Percentiles rank a stretch among this genome's conserved stretches.
Evolutionary conservation across 2,888 invertebrate genomes (phyloP).

Genomic region (Nomada hirtipes): DNA sequence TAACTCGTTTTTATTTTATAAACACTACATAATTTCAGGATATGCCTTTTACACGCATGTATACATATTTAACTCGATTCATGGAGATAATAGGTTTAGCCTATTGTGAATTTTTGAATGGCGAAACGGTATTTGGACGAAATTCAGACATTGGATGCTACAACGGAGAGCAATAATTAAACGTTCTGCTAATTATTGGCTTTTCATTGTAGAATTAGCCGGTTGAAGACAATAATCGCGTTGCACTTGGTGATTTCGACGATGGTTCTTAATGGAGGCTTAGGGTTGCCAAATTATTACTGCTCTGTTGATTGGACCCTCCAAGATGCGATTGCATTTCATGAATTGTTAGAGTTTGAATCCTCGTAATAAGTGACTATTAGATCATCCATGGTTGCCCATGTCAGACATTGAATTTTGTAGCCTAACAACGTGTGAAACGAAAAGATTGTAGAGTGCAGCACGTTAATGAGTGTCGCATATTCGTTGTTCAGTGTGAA

Average conservation of each 20-base stretch:
- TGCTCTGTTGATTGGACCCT: slow-evolving; percentile 46
- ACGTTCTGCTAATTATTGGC: slow-evolving; percentile 63
- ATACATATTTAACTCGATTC: too few relatives aligned
- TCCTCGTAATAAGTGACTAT: slow-evolving; percentile 30
- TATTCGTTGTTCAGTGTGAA: too few relatives aligned
- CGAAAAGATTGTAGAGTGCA: neutral
- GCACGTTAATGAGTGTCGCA: too few relatives aligned
- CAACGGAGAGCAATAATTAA: slow-evolving; percentile 57
- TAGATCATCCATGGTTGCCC: neutral
- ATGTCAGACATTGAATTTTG: neutral
- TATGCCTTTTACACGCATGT: too few relatives aligned
- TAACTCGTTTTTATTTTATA: too few relatives aligned
- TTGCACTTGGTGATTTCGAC: slow-evolving; percentile 44
- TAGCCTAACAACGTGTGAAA: neutral
- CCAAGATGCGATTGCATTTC: slow-evolving; percentile 54
- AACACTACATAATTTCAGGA: too few relatives aligned
- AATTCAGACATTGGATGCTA: slow-evolving; percentile 30
- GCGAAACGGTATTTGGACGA: neutral
- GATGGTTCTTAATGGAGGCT: slow-evolving; percentile 61
- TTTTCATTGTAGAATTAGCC: slow-evolving; percentile 54
- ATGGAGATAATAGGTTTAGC: too few relatives aligned
- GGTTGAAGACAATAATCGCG: slow-evolving; percentile 61
- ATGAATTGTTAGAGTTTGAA: slow-evolving; percentile 30
- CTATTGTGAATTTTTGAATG: slow-evolving; percentile 17
- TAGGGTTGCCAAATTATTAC: slow-evolving; percentile 61